Conservation (phyloP, 2,888 invertebrate species). For the Zelleria hepariella region DNA sequence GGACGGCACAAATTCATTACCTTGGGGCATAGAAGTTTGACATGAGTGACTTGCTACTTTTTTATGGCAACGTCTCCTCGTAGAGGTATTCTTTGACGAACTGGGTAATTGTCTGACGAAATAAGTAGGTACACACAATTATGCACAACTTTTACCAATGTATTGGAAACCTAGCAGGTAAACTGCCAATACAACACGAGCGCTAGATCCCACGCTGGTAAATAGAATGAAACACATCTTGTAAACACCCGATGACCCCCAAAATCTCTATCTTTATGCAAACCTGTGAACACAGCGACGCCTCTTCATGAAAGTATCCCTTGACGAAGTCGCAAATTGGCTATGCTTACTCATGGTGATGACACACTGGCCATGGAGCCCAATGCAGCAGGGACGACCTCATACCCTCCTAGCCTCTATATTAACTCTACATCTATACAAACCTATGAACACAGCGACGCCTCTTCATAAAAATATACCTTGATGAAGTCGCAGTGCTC, state of each 20-base stretch:
- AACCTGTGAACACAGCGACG: constrained; percentile 94
- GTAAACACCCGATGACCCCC: no score
- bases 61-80: no score
- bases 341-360: constrained; percentile 96
- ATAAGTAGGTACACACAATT: no score
- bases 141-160: no score
- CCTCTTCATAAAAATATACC: constrained; percentile 96
- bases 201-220: no score
- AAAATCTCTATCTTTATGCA: background rate
- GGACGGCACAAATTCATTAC: background rate
- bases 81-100: no score
- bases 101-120: no score
- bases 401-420: constrained; percentile 95
- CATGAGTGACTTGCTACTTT: no score
- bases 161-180: no score
- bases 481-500: constrained; percentile 97
- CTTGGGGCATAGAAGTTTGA: no score
- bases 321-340: constrained; percentile 95
- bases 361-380: constrained; percentile 93
- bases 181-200: no score
- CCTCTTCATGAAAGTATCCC: constrained; percentile 96
- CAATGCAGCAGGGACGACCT: constrained; percentile 98
- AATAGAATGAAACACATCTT: no score
- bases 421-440: background rate
- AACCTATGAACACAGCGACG: constrained; percentile 94